These are phyloP conservation scores for Eupithecia pulchellata DNA, from an alignment of 2,888 invertebrate genomes.

Conservation along the genomic window DNA sequence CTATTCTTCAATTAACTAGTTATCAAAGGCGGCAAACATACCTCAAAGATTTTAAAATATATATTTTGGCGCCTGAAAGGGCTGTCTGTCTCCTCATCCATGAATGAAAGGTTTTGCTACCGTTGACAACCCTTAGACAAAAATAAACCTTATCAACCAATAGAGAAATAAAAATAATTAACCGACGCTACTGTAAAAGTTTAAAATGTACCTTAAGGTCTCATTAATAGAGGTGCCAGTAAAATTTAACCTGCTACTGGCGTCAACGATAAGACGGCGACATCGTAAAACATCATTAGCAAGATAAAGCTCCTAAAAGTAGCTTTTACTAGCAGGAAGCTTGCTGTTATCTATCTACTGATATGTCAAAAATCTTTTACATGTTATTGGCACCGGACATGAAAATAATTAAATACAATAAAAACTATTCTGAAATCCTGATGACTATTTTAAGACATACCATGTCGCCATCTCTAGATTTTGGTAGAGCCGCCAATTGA, in stretches of 20 bases:
- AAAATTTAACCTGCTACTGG: constrained; percentile 65
- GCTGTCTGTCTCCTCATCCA: not conserved
- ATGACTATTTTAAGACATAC: not conserved
- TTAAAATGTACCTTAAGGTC: constrained; percentile 53
- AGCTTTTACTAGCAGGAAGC: constrained; percentile 70
- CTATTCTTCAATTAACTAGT: constrained; percentile 80
- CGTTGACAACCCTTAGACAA: not conserved
- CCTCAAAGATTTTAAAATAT: constrained; percentile 45
- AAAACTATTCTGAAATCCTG: not conserved
- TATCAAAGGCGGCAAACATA: constrained; percentile 74
- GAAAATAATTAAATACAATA: not conserved
- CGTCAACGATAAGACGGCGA: constrained; percentile 77
- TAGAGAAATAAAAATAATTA: not conserved
- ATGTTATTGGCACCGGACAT: constrained; percentile 13
- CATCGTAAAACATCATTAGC: constrained; percentile 84
- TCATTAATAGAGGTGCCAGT: constrained; percentile 44
- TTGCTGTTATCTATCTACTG: constrained; percentile 29
- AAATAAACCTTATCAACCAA: constrained; percentile 8
- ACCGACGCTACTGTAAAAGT: constrained; percentile 4
- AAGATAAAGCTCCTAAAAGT: constrained; percentile 79
- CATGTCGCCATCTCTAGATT: not conserved
- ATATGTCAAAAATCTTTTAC: constrained; percentile 37
- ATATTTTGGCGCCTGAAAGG: constrained; percentile 13
- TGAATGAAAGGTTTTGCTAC: constrained; percentile 16
- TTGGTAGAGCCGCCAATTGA: not conserved